Conservation (phyloP, 1,140 invertebrate genomes). For the Drosophila funebris region DNA sequence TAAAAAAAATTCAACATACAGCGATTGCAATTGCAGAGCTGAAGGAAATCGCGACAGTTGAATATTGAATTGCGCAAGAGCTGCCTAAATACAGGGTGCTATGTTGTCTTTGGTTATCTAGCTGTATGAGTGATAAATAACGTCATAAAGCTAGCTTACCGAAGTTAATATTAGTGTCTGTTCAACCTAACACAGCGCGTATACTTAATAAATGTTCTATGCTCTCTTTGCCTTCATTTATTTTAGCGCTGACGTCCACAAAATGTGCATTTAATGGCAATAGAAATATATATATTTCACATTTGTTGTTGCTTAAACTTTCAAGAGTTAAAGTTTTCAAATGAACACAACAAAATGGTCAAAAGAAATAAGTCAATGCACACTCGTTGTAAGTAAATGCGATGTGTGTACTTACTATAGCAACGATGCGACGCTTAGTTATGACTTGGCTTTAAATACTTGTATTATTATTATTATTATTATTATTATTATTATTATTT, state of each 20-base stretch:
- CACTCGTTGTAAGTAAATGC: neutral
- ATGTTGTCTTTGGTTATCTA: slow-evolving; percentile 84
- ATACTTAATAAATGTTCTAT: slow-evolving; percentile 28
- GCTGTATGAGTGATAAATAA: slow-evolving; percentile 84
- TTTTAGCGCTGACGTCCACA: slow-evolving; percentile 2
- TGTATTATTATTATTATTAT: neutral
- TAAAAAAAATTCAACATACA: slow-evolving; percentile 3
- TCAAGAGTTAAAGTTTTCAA: neutral
- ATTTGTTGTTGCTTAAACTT: neutral
- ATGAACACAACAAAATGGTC: neutral
- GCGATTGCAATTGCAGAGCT: neutral
- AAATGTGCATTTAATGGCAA: slow-evolving; percentile 26
- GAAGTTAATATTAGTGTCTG: slow-evolving; percentile 83
- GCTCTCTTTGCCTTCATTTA: slow-evolving; percentile 11
- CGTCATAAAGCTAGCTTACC: slow-evolving; percentile 84
- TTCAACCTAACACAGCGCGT: slow-evolving; percentile 48
- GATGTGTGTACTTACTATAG: slow-evolving; percentile 10
- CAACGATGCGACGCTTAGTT: slow-evolving; percentile 52
- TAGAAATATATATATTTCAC: neutral
- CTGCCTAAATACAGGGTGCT: slow-evolving; percentile 61
- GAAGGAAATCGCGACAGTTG: slow-evolving; percentile 9
- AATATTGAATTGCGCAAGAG: slow-evolving; percentile 23
- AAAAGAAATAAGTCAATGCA: neutral
- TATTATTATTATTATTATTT: neutral
- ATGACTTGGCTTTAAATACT: neutral